Conservation (phyloP, 2,797 vertebrate species). For the Poliocrania exsul region DNA sequence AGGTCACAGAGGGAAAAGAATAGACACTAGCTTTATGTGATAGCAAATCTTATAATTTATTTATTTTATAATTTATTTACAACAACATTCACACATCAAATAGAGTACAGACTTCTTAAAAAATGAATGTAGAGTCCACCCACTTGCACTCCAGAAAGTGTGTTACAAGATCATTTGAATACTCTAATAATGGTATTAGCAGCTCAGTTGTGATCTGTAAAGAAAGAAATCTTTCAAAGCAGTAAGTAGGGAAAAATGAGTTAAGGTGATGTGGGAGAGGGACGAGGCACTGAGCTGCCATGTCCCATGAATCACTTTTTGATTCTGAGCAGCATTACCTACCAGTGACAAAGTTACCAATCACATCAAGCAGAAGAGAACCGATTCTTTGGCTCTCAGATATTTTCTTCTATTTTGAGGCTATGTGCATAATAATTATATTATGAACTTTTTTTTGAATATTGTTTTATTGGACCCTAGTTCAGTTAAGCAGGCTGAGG, state of each 20-base stretch:
- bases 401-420: background rate
- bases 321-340: background rate
- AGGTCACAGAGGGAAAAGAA: conserved; percentile 13
- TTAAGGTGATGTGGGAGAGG: background rate
- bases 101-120: conserved; percentile 12
- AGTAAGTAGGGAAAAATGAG: background rate
- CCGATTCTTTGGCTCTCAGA: background rate
- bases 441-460: background rate
- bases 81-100: conserved; percentile 30
- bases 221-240: background rate
- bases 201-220: background rate
- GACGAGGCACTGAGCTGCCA: background rate
- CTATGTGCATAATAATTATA: background rate
- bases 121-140: conserved; percentile 5
- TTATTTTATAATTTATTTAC: conserved; percentile 68
- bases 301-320: background rate
- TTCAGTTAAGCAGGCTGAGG: background rate
- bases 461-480: background rate
- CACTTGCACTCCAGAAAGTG: background rate
- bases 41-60: conserved; percentile 56
- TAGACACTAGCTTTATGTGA: conserved; percentile 9
- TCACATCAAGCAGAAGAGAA: background rate
- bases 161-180: conserved; percentile 20
- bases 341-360: background rate
- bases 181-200: background rate